phyloP scores from a whole-genome alignment of 2,888 invertebrate species.

The Aphidius colemani region DNA sequence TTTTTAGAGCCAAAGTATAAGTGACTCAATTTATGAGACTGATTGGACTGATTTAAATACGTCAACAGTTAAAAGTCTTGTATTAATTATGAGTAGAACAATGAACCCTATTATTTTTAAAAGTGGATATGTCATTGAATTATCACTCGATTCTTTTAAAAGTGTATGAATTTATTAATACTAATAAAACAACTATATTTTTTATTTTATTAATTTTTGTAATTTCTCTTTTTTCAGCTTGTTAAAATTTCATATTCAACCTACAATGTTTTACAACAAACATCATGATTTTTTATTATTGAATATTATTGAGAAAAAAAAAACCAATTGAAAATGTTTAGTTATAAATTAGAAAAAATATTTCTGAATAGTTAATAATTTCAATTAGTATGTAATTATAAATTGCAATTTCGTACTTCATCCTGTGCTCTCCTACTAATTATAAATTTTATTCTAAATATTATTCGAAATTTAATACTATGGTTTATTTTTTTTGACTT shows the following conservation, averaged over 20 bases:
- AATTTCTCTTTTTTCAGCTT: slow-evolving; percentile 15
- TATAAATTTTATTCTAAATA: too few species aligned
- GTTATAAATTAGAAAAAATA: too few species aligned
- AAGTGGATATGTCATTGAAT: slow-evolving; percentile 26
- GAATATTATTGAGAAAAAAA: too few species aligned
- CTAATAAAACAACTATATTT: background rate
- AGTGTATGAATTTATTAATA: slow-evolving; percentile 7
- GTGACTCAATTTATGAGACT: slow-evolving; percentile 21
- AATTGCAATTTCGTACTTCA: too few species aligned
- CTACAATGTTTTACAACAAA: slow-evolving; percentile 26
- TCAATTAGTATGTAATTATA: too few species aligned
- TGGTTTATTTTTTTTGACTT: too few species aligned
- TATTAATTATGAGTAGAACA: slow-evolving; percentile 23
- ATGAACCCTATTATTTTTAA: slow-evolving; percentile 23
- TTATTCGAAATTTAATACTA: too few species aligned
- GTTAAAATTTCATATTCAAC: slow-evolving; percentile 29
- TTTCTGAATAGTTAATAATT: too few species aligned
- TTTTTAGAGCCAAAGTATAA: slow-evolving; percentile 12
- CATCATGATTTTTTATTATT: background rate
- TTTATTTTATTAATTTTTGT: background rate
- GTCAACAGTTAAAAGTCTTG: slow-evolving; percentile 18
- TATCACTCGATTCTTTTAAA: slow-evolving; percentile 26
- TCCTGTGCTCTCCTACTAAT: too few species aligned
- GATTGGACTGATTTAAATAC: slow-evolving; percentile 26
- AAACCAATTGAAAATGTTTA: too few species aligned